Percentiles rank a stretch among this genome's conserved stretches.
Conservation (phyloP, 1,140 invertebrate species). For the Notospermus geniculatus region DNA sequence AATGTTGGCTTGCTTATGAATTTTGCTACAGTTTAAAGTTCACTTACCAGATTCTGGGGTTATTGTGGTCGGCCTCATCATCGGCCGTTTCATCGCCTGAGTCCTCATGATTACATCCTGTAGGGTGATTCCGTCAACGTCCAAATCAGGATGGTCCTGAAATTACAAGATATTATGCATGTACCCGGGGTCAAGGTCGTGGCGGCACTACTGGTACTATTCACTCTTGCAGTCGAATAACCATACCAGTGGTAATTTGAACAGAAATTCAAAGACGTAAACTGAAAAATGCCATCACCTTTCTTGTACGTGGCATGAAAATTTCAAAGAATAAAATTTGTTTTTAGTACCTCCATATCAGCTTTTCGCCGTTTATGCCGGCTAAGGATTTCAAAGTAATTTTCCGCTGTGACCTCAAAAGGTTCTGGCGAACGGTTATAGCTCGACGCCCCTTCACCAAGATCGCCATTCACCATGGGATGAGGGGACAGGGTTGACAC, state of each 20-base stretch:
- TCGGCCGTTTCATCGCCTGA: slow-evolving; percentile 38
- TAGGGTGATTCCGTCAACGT: slow-evolving; percentile 62
- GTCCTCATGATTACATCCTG: slow-evolving; percentile 62
- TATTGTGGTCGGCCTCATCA: too few relatives aligned
- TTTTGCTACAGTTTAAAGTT: too few relatives aligned
- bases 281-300: too few relatives aligned
- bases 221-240: slow-evolving; percentile 14
- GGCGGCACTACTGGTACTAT: too few relatives aligned
- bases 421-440: slow-evolving; percentile 30
- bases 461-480: slow-evolving; percentile 41
- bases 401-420: slow-evolving; percentile 67
- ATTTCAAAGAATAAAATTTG: too few relatives aligned
- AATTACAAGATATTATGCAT: too few relatives aligned
- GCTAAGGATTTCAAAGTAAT: slow-evolving; percentile 66
- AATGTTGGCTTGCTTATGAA: too few relatives aligned
- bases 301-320: too few relatives aligned
- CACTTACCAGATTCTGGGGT: too few relatives aligned
- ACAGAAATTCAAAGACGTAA: too few relatives aligned
- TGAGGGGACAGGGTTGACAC: slow-evolving; percentile 44
- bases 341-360: slow-evolving; percentile 35
- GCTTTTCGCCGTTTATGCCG: slow-evolving; percentile 58
- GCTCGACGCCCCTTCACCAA: slow-evolving; percentile 7
- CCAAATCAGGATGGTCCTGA: slow-evolving; percentile 60
- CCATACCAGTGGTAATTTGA: too few relatives aligned
- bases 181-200: too few relatives aligned